Conservation (phyloP, 2,888 invertebrate species). For the Lycocerus yunnanus region DNA sequence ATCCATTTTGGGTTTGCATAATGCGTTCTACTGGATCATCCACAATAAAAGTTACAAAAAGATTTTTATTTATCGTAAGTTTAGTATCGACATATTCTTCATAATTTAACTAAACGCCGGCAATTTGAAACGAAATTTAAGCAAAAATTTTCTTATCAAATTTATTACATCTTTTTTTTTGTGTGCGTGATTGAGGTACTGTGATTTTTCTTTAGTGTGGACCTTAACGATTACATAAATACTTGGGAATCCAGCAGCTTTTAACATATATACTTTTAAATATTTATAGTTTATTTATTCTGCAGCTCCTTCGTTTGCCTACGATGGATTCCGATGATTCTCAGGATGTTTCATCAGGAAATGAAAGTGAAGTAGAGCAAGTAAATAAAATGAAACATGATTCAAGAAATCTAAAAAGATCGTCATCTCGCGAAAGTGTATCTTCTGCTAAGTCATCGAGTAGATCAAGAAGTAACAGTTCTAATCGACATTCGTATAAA, state of each 20-base stretch:
- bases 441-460: constrained; percentile 31
- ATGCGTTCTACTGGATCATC: neutral
- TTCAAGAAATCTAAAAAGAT: constrained; percentile 29
- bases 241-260: constrained; percentile 20
- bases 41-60: neutral
- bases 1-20: neutral
- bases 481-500: constrained; percentile 16
- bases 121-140: neutral
- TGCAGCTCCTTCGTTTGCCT: constrained; percentile 18
- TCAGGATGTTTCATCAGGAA: constrained; percentile 56
- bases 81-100: too few species aligned
- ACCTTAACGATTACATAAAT: neutral
- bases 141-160: neutral
- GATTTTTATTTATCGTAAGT: neutral
- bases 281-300: constrained; percentile 36
- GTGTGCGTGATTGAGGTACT: neutral
- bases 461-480: constrained; percentile 29
- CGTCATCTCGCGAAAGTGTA: constrained; percentile 1
- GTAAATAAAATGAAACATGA: constrained; percentile 36
- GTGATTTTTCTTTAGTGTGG: neutral
- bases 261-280: neutral
- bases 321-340: constrained; percentile 67
- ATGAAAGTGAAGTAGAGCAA: constrained; percentile 48
- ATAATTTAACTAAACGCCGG: neutral
- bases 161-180: neutral